phyloP scores from a whole-genome alignment of 2,888 invertebrate species.

The Yponomeuta malinellus region DNA sequence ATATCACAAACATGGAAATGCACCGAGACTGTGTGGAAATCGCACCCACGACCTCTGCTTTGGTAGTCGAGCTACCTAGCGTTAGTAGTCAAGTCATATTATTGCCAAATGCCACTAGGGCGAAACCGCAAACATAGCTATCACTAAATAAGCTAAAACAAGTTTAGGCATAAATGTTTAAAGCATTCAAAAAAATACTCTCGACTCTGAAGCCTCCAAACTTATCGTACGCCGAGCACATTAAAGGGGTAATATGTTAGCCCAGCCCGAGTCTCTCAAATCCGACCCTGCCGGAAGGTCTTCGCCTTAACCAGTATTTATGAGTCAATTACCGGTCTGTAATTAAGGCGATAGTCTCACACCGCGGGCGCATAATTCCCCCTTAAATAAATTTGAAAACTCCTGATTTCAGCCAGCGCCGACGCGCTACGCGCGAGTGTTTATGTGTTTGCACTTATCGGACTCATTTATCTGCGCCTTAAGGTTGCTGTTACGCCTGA shows the following conservation, averaged over 20 bases:
- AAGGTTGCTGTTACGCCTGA: neutral
- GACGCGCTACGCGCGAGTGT: neutral
- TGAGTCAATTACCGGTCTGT: constrained; percentile 48
- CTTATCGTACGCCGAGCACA: neutral
- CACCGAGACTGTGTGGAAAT: too few species aligned
- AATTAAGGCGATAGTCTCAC: constrained; percentile 33
- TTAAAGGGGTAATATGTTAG: neutral
- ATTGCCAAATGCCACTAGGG: too few species aligned
- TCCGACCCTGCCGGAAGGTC: neutral
- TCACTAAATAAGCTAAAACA: too few species aligned
- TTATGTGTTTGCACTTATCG: neutral
- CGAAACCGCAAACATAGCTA: too few species aligned
- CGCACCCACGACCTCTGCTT: too few species aligned
- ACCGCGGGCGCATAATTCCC: neutral
- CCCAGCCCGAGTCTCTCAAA: neutral
- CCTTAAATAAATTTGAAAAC: constrained; percentile 3
- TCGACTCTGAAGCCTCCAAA: too few species aligned
- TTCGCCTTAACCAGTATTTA: constrained; percentile 36
- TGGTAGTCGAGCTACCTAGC: too few species aligned
- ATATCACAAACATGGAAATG: too few species aligned
- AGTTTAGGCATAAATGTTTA: too few species aligned
- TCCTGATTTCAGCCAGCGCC: neutral
- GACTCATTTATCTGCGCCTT: neutral
- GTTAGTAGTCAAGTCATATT: too few species aligned
- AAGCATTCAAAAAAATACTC: too few species aligned